Percentiles rank a stretch among this genome's conserved stretches.
Evolutionary conservation across 2,888 invertebrate species (phyloP).

Genomic region (Aleiodes leptofemur): DNA sequence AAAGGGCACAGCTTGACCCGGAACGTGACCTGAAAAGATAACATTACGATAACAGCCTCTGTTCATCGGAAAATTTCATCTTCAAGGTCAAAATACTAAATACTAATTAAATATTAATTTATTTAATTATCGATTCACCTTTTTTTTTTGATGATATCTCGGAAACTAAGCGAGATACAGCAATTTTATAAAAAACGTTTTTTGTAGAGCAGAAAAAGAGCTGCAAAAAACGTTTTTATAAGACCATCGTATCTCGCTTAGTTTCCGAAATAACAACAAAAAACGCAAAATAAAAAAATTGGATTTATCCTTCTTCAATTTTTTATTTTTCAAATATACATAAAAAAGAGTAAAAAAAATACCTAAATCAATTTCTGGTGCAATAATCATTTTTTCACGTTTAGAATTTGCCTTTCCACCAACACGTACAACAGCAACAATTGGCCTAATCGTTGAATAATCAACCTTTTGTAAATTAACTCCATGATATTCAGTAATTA

Average conservation of each 20-base stretch:
- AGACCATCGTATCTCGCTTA: no score
- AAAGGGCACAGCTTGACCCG: slow-evolving; percentile 58
- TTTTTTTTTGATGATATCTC: neutral
- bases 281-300: no score
- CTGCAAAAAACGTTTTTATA: no score
- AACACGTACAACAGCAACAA: slow-evolving; percentile 55
- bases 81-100: slow-evolving; percentile 6
- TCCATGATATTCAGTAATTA: slow-evolving; percentile 33
- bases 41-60: no score
- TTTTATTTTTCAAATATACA: neutral
- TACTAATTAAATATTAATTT: slow-evolving; percentile 1
- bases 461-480: slow-evolving; percentile 46
- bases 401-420: slow-evolving; percentile 52
- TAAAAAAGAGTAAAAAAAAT: slow-evolving; percentile 26
- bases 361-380: slow-evolving; percentile 52
- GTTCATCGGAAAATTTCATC: no score
- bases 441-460: slow-evolving; percentile 51
- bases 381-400: slow-evolving; percentile 53
- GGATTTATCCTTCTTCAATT: no score
- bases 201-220: no score
- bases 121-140: neutral
- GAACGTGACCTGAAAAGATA: slow-evolving; percentile 56
- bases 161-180: neutral
- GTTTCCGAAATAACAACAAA: neutral
- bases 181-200: no score